Percentiles rank a stretch among this genome's conserved stretches.
phyloP scores from a whole-genome alignment of 2,113 vertebrate genomes.

The Empidonax alnorum region DNA sequence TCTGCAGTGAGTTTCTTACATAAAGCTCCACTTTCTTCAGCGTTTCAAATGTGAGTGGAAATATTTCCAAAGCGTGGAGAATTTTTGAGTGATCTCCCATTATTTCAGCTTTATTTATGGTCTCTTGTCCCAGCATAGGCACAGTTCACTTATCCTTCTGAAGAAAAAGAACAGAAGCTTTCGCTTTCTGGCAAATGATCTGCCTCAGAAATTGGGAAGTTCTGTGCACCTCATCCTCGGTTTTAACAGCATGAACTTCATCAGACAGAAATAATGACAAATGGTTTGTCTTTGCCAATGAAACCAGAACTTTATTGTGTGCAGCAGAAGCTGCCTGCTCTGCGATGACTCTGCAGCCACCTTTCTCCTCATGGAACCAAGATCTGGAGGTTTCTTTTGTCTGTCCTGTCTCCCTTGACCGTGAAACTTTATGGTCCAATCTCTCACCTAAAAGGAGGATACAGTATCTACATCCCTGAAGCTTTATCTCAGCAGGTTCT shows the following conservation, averaged over 20 bases:
- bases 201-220: neutral
- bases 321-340: neutral
- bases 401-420: neutral
- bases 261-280: neutral
- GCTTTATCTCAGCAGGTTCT: neutral
- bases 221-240: neutral
- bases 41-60: conserved; percentile 56
- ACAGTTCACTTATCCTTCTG: conserved; percentile 32
- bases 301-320: neutral
- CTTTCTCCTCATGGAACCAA: neutral
- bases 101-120: conserved; percentile 57
- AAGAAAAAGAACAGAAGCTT: conserved; percentile 46
- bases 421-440: neutral
- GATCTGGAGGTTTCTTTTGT: neutral
- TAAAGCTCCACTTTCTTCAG: conserved; percentile 24
- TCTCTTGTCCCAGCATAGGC: neutral
- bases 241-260: neutral
- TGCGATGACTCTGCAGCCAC: neutral
- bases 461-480: neutral
- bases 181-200: conserved; percentile 9
- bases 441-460: neutral
- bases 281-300: neutral
- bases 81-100: conserved; percentile 62
- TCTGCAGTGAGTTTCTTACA: conserved; percentile 20
- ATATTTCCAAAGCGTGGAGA: conserved; percentile 40